Conservation (phyloP, 2,888 invertebrate genomes). For the Coleophora flavipennella region DNA sequence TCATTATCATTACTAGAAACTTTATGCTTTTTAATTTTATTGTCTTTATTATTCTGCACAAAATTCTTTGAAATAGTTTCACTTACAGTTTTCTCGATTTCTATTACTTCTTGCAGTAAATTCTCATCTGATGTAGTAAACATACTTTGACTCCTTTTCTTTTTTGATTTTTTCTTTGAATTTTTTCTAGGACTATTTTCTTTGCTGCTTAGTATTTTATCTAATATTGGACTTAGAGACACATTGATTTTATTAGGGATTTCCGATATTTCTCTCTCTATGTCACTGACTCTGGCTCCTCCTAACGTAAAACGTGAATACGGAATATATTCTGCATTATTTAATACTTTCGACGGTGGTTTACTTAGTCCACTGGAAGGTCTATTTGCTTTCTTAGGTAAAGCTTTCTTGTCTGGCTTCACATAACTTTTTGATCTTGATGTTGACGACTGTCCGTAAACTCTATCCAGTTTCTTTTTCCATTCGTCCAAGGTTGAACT, state of each 20-base stretch:
- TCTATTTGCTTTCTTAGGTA: slow-evolving; percentile 21
- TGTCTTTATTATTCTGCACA: slow-evolving; percentile 17
- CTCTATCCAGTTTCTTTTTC: slow-evolving; percentile 47
- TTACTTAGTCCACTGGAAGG: slow-evolving; percentile 2
- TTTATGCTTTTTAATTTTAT: slow-evolving; percentile 14
- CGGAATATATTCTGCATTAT: slow-evolving; percentile 58
- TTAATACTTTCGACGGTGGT: slow-evolving; percentile 20
- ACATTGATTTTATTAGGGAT: slow-evolving; percentile 41
- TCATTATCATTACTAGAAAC: slow-evolving; percentile 19
- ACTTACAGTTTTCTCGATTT: slow-evolving; percentile 48
- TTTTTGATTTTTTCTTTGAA: slow-evolving; percentile 24
- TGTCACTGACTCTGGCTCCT: slow-evolving; percentile 51
- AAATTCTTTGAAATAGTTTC: slow-evolving; percentile 38
- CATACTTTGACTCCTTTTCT: slow-evolving; percentile 29
- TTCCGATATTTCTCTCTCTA: slow-evolving; percentile 52
- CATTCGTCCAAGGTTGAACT: slow-evolving; percentile 43
- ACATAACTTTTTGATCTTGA: slow-evolving; percentile 18
- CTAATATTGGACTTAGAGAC: slow-evolving; percentile 49
- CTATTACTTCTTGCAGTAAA: slow-evolving; percentile 54
- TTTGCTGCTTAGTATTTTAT: slow-evolving; percentile 48
- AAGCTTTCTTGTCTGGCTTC: slow-evolving; percentile 11
- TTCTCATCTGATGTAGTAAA: slow-evolving; percentile 61
- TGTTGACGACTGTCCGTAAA: slow-evolving; percentile 37
- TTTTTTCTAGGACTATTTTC: slow-evolving; percentile 46
- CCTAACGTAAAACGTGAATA: slow-evolving; percentile 63